Evolutionary conservation across 1,140 invertebrate genomes (phyloP).

Genomic region (Microplitis mediator): DNA sequence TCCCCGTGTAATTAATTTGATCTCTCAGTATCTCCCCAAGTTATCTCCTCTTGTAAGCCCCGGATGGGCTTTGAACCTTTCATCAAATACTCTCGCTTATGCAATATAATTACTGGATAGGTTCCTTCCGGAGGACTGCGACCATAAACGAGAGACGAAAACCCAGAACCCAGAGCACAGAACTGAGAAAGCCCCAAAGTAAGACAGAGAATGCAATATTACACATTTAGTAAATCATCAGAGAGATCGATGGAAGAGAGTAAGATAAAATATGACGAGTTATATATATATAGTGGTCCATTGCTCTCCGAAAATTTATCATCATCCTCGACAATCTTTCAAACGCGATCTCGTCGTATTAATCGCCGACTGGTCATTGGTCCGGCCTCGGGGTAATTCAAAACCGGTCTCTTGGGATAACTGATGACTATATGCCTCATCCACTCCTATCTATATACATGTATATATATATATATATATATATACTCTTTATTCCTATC

Average conservation of each 20-base stretch:
- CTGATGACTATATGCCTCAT: neutral
- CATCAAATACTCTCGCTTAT: constrained; percentile 35
- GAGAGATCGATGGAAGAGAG: neutral
- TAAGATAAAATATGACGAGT: neutral
- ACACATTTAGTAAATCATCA: neutral
- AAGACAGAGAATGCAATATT: neutral
- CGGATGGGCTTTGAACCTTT: constrained; percentile 35
- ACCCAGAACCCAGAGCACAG: neutral
- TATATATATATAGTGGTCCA: neutral
- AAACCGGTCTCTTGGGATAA: constrained; percentile 1
- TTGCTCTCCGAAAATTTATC: constrained; percentile 25
- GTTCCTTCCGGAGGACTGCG: constrained; percentile 12
- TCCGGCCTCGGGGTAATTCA: neutral
- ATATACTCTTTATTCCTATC: neutral
- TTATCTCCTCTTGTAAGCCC: constrained; percentile 26
- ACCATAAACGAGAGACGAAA: neutral
- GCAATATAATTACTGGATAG: constrained; percentile 34
- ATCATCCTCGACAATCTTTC: constrained; percentile 21
- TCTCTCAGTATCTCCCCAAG: constrained; percentile 31
- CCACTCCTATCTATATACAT: neutral
- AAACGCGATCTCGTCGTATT: constrained; percentile 23
- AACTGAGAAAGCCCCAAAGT: neutral
- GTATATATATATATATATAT: neutral
- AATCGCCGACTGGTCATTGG: constrained; percentile 25
- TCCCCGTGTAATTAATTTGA: constrained; percentile 35